Evolutionary conservation across 2,797 vertebrate species (phyloP), one percentile per base, ranked within the genome.

Genomic region (Parauchenoglanis punctatus): DNA sequence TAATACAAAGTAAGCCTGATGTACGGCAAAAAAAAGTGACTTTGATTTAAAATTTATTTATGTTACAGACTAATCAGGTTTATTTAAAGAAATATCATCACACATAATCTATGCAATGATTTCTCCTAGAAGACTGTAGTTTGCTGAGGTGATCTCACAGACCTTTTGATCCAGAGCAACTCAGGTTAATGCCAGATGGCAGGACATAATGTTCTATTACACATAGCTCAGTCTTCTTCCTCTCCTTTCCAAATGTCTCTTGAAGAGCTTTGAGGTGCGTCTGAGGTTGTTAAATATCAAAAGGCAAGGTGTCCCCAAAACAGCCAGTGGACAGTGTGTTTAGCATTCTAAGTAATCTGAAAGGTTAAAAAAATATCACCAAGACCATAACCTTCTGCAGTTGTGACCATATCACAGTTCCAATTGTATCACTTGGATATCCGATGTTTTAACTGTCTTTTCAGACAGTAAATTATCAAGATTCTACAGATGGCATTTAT

Each of bases 221-320:
- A n/a, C 59, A 63, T 23, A 46, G 78, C 20, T 25, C 76, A 0
- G 52, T 18, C 49, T 54, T 20, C 4, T 44, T 59, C 8, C 1
- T 25, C 31, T 61, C 35, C 11, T 80, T 40, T 13, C 77, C 31
- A 81, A 81, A 81, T 18, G 78, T 40, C 58, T 81, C 20, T 81
- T 40, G 23, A 59, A 61, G 11, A 61, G 23, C 58, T 25, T 44
- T 81, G 20, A 44, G 20, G 5, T 1, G 8, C 28, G 20, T 23
- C 18, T 11, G 28, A 23, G 23, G 23, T 46, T 23, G 35, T 72
- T 46, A 73, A 73, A 46, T 76, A 7, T 13, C 44, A 52, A 52
- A 76, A 52, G 25, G 49, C 25, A n/a, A 17, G 7, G 49, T 54
- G n/a, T 46, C 20, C 40, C 40, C 20, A 46, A 73, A 73, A 23